These are phyloP conservation scores for Amiota communis DNA, from an alignment of 2,888 invertebrate species.

Conservation along the genomic window DNA sequence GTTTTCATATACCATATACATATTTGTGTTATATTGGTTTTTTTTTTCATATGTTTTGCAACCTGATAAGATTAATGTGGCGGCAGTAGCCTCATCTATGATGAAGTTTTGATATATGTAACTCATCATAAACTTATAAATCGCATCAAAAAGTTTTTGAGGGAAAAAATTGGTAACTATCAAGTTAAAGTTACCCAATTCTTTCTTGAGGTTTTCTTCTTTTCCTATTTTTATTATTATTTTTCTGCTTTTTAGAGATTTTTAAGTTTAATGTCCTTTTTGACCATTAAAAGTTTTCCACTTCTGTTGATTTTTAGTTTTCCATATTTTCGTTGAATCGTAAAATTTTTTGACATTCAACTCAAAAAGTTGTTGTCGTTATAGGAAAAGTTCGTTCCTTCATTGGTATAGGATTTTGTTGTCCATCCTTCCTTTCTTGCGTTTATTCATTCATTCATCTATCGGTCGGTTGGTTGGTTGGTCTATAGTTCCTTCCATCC, in stretches of 20 bases:
- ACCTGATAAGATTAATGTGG: conserved; percentile 46
- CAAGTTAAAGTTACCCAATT: not conserved
- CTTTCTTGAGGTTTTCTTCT: not conserved
- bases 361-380: conserved; percentile 12
- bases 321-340: not conserved
- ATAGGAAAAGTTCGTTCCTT: conserved; percentile 14
- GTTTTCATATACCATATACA: too few species aligned
- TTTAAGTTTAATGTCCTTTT: conserved; percentile 7
- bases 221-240: not conserved
- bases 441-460: not conserved
- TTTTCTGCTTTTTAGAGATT: not conserved
- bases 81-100: not conserved
- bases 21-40: conserved; percentile 1
- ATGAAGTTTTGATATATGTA: too few species aligned
- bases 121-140: too few species aligned
- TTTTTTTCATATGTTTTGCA: conserved; percentile 1
- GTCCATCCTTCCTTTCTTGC: not conserved
- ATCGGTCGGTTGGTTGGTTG: not conserved
- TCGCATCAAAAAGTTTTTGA: too few species aligned
- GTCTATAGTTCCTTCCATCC: too few species aligned
- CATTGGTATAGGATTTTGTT: not conserved
- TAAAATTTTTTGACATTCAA: not conserved
- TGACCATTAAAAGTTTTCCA: conserved; percentile 7
- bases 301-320: not conserved
- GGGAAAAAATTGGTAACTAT: too few species aligned